phyloP scores from a whole-genome alignment of 2,888 invertebrate species.

The Tetragnatha montana region DNA sequence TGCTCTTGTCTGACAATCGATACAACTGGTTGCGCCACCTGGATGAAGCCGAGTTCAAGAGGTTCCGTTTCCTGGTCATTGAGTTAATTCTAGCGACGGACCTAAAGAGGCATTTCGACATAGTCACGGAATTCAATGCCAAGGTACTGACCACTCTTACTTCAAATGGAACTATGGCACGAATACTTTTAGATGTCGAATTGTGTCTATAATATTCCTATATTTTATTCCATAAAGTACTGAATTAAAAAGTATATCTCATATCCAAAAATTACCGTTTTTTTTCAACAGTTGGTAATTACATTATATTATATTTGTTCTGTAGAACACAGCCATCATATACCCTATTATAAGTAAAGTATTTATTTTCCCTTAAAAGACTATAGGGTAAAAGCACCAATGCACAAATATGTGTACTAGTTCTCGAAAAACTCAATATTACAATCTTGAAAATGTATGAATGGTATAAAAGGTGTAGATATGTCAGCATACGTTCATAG shows the following conservation, averaged over 20 bases:
- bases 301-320: not conserved
- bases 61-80: constrained; percentile 80
- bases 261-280: not conserved
- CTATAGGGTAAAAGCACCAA: no score
- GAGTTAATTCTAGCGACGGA: constrained; percentile 81
- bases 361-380: no score
- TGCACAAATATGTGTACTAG: no score
- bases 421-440: no score
- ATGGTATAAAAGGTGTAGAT: no score
- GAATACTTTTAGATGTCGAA: not conserved
- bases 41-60: constrained; percentile 80
- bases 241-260: no score
- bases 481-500: no score
- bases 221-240: not conserved
- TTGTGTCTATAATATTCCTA: not conserved
- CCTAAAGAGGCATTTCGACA: constrained; percentile 80
- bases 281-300: not conserved
- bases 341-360: no score
- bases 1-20: constrained; percentile 78
- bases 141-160: constrained; percentile 77
- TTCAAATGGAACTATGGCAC: not conserved
- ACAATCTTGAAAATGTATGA: no score
- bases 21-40: constrained; percentile 79
- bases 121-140: constrained; percentile 80
- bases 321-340: no score